Percentiles rank a stretch among this genome's conserved stretches.
These are phyloP conservation scores for Calliopum simillimum DNA, from an alignment of 2,888 invertebrate genomes.

Conservation along the genomic window DNA sequence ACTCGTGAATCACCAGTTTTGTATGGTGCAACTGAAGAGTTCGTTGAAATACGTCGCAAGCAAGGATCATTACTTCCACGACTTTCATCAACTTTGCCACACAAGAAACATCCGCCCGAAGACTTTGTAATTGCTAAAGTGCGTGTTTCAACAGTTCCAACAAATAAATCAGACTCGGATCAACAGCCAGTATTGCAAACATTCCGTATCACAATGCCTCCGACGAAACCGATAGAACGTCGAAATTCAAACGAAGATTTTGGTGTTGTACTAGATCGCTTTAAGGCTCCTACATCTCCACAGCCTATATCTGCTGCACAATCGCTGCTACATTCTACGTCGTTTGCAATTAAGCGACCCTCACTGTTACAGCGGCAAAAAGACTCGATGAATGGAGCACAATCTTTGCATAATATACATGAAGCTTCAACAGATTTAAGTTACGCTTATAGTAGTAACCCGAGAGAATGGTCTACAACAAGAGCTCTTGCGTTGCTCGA, in stretches of 20 bases:
- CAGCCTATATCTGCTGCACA: constrained; percentile 41
- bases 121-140: constrained; percentile 34
- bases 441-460: too few species aligned
- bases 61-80: constrained; percentile 43
- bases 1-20: constrained; percentile 17
- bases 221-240: constrained; percentile 41
- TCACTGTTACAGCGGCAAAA: constrained; percentile 54
- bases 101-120: constrained; percentile 19
- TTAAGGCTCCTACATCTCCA: constrained; percentile 43
- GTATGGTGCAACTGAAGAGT: constrained; percentile 27
- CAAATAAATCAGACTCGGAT: constrained; percentile 17
- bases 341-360: constrained; percentile 65
- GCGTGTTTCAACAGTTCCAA: constrained; percentile 16
- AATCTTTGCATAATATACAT: constrained; percentile 62
- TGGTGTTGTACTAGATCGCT: constrained; percentile 53
- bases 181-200: constrained; percentile 53
- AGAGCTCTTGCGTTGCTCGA: constrained; percentile 22
- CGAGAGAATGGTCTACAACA: too few species aligned
- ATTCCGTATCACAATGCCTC: constrained; percentile 46
- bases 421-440: constrained; percentile 51
- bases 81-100: constrained; percentile 38
- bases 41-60: constrained; percentile 43
- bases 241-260: constrained; percentile 43
- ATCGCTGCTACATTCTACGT: constrained; percentile 60
- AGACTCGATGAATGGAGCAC: constrained; percentile 54